Evolutionary conservation across 2,888 invertebrate genomes (phyloP), one percentile per base, ranked within the genome.

Genomic region (Clanis bilineata): DNA sequence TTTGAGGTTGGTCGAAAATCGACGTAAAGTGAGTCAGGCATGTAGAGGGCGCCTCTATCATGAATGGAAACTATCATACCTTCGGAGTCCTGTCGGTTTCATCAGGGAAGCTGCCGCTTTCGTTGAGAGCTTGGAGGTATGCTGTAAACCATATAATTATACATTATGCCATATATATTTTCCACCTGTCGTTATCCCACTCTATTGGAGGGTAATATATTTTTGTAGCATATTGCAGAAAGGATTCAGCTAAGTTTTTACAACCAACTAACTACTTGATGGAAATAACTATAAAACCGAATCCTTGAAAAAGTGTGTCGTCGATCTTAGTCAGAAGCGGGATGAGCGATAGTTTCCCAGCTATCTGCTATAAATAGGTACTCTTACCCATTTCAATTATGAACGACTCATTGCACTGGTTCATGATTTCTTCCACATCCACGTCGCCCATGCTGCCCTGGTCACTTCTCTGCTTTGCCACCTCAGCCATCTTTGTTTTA

Each of bases 11-110:
- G n/a, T n/a, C n/a, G n/a, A n/a, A n/a, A n/a, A n/a, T n/a, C n/a
- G n/a, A n/a, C n/a, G n/a, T n/a, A n/a, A n/a, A n/a, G n/a, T n/a
- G n/a, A n/a, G n/a, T n/a, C n/a, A n/a, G n/a, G n/a, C n/a, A n/a
- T n/a, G n/a, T n/a, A n/a, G n/a, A n/a, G n/a, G n/a, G n/a, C n/a
- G n/a, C n/a, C n/a, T n/a, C n/a, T n/a, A n/a, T n/a, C n/a, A n/a
- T n/a, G n/a, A n/a, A n/a, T n/a, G n/a, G n/a, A n/a, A n/a, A n/a
- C n/a, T n/a, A n/a, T n/a, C n/a, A n/a, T n/a, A 94, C 94, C 90
- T 93, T 94, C 7, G 94, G 93, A 0, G 93, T 93, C 72, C 78
- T 88, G 55, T 94, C 93, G 3, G 85, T 88, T 74, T 94, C 93
- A 64, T 94, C 93, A 0, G 93, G 90, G 60, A 94, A 90, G 56